phyloP scores from a whole-genome alignment of 2,888 invertebrate genomes.

The Orchesellides sinensis region DNA sequence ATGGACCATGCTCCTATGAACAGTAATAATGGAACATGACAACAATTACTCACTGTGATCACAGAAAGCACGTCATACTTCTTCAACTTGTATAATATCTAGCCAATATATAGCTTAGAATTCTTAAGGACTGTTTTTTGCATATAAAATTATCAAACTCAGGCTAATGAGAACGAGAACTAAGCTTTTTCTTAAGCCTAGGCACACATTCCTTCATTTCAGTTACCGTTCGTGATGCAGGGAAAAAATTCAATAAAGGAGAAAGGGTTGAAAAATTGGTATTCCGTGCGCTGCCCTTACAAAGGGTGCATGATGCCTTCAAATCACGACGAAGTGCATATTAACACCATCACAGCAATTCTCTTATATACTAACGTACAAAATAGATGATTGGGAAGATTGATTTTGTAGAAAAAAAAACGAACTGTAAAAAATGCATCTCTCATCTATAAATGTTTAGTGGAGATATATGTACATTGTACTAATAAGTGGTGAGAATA shows the following conservation, averaged over 20 bases:
- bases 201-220: background rate
- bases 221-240: background rate
- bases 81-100: too few relatives aligned
- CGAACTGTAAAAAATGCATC: slow-evolving; percentile 20
- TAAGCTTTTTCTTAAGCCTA: too few relatives aligned
- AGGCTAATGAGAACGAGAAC: too few relatives aligned
- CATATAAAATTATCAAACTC: too few relatives aligned
- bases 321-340: background rate
- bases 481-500: slow-evolving; percentile 62
- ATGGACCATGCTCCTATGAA: too few relatives aligned
- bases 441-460: too few relatives aligned
- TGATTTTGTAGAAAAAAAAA: background rate
- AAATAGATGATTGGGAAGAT: background rate
- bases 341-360: background rate
- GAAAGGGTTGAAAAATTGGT: slow-evolving; percentile 19
- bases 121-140: too few relatives aligned
- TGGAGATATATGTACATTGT: too few relatives aligned
- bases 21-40: slow-evolving; percentile 20
- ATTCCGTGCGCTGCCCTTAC: background rate
- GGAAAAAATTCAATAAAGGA: background rate
- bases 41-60: background rate
- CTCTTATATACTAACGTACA: background rate
- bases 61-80: too few relatives aligned
- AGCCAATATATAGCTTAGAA: too few relatives aligned
- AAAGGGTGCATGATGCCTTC: background rate